These are phyloP conservation scores for Pollenia labialis DNA, from an alignment of 2,888 invertebrate species.

Conservation along the genomic window DNA sequence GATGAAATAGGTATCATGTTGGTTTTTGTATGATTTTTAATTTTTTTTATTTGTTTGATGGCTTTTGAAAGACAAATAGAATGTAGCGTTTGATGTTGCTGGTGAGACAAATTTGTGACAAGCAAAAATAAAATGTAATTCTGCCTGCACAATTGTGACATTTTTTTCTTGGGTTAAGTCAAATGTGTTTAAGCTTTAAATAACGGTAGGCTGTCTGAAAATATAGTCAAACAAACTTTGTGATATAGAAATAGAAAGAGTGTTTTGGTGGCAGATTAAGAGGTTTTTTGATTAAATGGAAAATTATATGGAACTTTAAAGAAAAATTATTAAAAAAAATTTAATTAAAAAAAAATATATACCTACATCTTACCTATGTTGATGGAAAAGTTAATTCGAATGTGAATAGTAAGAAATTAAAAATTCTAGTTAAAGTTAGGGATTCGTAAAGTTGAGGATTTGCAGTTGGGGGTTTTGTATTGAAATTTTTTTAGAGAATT, in stretches of 20 bases:
- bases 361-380: no score
- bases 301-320: no score
- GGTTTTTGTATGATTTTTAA: background rate
- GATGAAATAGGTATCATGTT: constrained; percentile 22
- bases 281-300: no score
- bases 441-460: no score
- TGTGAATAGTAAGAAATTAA: no score
- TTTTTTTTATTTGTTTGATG: background rate
- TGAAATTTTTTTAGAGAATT: no score
- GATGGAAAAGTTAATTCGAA: no score
- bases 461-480: no score
- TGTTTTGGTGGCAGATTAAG: no score
- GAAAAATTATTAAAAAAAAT: no score
- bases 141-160: constrained; percentile 18
- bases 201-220: background rate
- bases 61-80: constrained; percentile 46
- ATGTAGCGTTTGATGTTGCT: constrained; percentile 16
- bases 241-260: background rate
- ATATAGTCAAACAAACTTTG: background rate
- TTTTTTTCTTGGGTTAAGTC: background rate
- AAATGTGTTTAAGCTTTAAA: background rate
- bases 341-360: no score
- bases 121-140: constrained; percentile 8
- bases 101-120: constrained; percentile 53
- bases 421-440: no score